phyloP scores from a whole-genome alignment of 1,140 invertebrate genomes.

The Penaeus vannamei region DNA sequence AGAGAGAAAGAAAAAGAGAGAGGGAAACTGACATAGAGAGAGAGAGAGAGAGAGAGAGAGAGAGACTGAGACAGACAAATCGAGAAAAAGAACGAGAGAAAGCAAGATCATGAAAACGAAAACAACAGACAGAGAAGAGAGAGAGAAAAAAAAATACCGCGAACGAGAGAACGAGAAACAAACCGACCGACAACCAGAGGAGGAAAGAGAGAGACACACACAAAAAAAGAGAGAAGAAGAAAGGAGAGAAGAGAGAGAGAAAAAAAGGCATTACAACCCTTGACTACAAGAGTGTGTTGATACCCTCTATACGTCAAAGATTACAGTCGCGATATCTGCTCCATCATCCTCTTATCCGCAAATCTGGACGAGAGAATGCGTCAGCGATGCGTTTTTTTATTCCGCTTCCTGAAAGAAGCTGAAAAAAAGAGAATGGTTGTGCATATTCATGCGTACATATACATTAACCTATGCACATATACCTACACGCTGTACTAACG shows the following conservation, averaged over 20 bases:
- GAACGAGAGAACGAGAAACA: not conserved
- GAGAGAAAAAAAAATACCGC: not conserved
- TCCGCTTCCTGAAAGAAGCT: too few relatives aligned
- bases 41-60: not conserved
- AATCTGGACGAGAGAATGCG: too few relatives aligned
- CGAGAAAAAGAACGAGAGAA: not conserved
- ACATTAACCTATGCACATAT: too few relatives aligned
- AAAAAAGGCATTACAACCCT: not conserved
- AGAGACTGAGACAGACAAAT: not conserved
- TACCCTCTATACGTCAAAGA: not conserved
- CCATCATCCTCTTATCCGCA: too few relatives aligned
- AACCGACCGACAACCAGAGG: not conserved
- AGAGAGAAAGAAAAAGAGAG: not conserved
- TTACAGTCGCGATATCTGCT: too few relatives aligned
- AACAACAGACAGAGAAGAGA: not conserved
- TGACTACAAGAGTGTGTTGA: not conserved
- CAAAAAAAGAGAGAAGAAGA: not conserved
- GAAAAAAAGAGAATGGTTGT: too few relatives aligned
- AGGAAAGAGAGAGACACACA: not conserved
- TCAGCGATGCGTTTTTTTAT: too few relatives aligned
- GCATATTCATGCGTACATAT: too few relatives aligned
- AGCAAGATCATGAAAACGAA: not conserved
- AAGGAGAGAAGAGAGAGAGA: not conserved
- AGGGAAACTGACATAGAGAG: not conserved
- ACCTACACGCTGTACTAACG: not conserved